Conservation (phyloP, 2,888 invertebrate species). For the Drosophila basisetae region DNA sequence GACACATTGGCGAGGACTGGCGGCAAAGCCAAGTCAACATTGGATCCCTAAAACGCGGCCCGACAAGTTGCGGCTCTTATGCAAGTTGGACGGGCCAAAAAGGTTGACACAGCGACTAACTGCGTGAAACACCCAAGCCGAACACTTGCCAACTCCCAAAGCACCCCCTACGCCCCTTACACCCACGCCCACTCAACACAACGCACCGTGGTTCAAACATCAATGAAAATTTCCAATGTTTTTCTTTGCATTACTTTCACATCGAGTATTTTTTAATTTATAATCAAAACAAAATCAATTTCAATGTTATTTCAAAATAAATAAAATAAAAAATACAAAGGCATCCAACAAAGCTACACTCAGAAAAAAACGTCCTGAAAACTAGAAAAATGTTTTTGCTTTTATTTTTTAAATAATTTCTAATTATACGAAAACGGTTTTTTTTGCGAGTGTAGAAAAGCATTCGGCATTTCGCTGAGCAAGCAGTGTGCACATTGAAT, state of each 20-base stretch:
- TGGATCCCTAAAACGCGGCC: constrained; percentile 44
- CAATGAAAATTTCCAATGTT: background rate
- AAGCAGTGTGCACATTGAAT: background rate
- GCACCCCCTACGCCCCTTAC: background rate
- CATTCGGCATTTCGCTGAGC: background rate
- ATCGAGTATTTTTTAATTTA: background rate
- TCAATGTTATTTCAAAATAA: background rate
- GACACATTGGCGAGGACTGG: constrained; percentile 47
- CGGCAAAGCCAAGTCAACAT: constrained; percentile 58
- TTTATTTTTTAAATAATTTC: background rate
- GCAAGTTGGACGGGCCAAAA: constrained; percentile 36
- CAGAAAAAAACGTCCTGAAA: background rate
- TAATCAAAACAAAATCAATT: background rate
- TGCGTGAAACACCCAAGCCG: constrained; percentile 11
- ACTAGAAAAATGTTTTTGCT: background rate
- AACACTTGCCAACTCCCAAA: constrained; percentile 1
- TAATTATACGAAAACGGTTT: background rate
- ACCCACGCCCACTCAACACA: background rate
- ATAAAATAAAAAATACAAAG: background rate
- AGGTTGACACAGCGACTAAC: constrained; percentile 37
- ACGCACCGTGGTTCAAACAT: background rate
- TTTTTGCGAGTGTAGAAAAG: background rate
- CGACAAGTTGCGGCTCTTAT: constrained; percentile 35
- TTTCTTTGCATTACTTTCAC: background rate
- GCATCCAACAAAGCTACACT: background rate